A percentile compares a stretch with the other conserved stretches of the same genome.
phyloP scores from a whole-genome alignment of 2,888 invertebrate species.

The Plebejus anna region DNA sequence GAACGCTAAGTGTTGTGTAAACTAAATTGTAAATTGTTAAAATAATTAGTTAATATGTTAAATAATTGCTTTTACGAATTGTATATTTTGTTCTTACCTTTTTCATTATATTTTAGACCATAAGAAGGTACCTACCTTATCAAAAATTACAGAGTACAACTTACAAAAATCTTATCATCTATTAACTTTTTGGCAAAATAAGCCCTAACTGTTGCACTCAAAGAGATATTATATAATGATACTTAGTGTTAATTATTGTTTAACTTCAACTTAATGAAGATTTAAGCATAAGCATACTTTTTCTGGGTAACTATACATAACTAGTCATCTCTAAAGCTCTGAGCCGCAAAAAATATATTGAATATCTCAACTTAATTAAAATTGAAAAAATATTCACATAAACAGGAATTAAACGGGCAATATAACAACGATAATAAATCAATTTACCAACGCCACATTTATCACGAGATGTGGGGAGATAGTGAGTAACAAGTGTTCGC shows the following conservation, averaged over 20 bases:
- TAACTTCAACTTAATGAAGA: too few species aligned
- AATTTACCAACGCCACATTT: constrained; percentile 18
- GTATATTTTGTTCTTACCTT: background rate
- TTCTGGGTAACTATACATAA: too few species aligned
- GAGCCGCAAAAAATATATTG: background rate
- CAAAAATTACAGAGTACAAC: too few species aligned
- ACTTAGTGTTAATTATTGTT: too few species aligned
- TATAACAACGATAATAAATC: constrained; percentile 5
- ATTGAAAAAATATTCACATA: background rate
- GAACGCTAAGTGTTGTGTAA: background rate
- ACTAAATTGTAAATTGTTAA: background rate
- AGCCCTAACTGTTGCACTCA: too few species aligned
- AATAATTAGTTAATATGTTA: background rate
- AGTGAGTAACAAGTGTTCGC: constrained; percentile 13
- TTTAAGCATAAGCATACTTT: too few species aligned
- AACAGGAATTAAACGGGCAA: background rate
- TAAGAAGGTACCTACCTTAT: too few species aligned
- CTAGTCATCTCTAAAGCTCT: too few species aligned
- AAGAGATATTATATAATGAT: too few species aligned
- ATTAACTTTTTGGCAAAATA: too few species aligned
- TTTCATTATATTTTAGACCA: background rate
- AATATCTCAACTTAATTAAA: background rate
- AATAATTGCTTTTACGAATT: too few species aligned
- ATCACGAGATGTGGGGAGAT: constrained; percentile 17
- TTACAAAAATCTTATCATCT: too few species aligned